Evolutionary conservation across 2,797 vertebrate genomes (phyloP), one percentile per base, ranked within the genome.

Genomic region (Avahi laniger): DNA sequence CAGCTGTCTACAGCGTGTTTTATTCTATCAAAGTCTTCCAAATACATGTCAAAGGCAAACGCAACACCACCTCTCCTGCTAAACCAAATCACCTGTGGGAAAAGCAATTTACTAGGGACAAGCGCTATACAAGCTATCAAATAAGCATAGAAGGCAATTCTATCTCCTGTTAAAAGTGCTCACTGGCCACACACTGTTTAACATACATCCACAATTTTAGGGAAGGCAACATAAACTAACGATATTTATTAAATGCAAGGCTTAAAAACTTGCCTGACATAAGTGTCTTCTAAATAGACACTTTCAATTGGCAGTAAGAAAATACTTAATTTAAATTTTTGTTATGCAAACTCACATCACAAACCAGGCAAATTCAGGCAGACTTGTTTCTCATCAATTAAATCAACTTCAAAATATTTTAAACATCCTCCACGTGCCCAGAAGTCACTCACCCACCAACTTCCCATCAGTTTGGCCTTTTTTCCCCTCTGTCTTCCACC

Each of bases 281-380:
- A 97, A 90, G 41, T 41, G 7, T 84, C 92, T 48, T 24, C n/a
- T 65, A 82, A 67, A 48, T 18, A 86, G 63, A 84, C 2, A 63
- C 75, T 83, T 78, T 79, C 6, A 79, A 69, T 0, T 78, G 41
- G 7, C 46, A 48, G 14, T 35, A 84, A 63, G 26, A 82, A 91
- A 89, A 91, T 26, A 38, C 28, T 72, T 81, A 61, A 48, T 72
- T 92, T 89, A 50, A 65, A 86, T 88, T 87, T 87, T 75, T 82
- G 18, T 80, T 92, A 89, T 4, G 38, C 33, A 92, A 87, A 75
- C 57, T 89, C 28, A 75, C 8, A 9, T 50, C 46, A 61, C 38
- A 38, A 93, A 90, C 43, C 88, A 90, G 63, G 26, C 43, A 94
- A 92, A 50, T 92, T 65, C 65, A 95, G n/a, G 46, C 2, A 89